phyloP scores from a whole-genome alignment of 2,888 invertebrate genomes.

The Hecatera dysodea region DNA sequence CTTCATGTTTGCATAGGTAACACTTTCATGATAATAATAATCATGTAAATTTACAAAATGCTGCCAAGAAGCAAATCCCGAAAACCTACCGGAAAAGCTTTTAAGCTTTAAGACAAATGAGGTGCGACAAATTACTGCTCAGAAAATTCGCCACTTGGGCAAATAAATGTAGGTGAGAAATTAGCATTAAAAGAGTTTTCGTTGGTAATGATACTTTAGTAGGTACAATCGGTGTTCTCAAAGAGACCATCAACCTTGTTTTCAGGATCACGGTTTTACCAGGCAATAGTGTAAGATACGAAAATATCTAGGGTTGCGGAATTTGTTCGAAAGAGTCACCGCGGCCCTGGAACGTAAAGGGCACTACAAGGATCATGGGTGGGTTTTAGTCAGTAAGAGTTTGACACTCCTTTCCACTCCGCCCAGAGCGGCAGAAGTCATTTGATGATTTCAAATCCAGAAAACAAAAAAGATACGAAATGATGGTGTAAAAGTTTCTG shows the following conservation, averaged over 20 bases:
- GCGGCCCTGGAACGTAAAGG: too few relatives aligned
- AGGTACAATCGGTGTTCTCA: neutral
- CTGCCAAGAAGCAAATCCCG: constrained; percentile 14
- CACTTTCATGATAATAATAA: constrained; percentile 12
- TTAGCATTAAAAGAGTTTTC: neutral
- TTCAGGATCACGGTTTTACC: neutral
- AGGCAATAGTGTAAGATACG: too few relatives aligned
- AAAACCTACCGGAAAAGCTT: constrained; percentile 25
- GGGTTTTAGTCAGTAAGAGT: too few relatives aligned
- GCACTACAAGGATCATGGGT: too few relatives aligned
- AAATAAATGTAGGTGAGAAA: constrained; percentile 27
- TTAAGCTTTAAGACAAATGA: constrained; percentile 34
- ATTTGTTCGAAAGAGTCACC: too few relatives aligned
- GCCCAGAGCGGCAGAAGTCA: too few relatives aligned
- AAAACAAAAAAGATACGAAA: too few relatives aligned
- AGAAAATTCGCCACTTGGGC: constrained; percentile 18
- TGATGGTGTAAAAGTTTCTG: too few relatives aligned
- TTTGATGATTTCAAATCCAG: too few relatives aligned
- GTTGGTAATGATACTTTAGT: constrained; percentile 11
- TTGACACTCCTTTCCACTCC: too few relatives aligned
- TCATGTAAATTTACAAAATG: constrained; percentile 25
- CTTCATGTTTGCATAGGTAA: constrained; percentile 15
- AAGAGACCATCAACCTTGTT: too few relatives aligned
- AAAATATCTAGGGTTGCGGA: too few relatives aligned
- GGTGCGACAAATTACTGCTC: constrained; percentile 36